Evolutionary conservation across 53 echinoderm and acorn worm genomes (phyloP), one percentile per base, ranked within the genome.

Genomic region (Holothuria leucospilota): DNA sequence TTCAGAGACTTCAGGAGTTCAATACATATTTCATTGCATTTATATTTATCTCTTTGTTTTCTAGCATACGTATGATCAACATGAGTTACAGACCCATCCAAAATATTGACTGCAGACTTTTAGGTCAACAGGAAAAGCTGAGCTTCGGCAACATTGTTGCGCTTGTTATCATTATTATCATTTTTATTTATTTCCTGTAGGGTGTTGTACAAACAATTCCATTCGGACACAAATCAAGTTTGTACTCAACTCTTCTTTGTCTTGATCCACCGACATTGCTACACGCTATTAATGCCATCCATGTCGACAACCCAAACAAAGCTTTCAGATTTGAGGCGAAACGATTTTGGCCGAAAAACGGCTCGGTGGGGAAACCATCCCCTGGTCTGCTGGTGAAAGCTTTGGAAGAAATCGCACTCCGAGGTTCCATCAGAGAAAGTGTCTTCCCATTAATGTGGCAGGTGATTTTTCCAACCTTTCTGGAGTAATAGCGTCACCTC

Each of bases 391-490:
- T 97, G 23, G 98, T 97, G 6, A 93, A 91, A 63, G 98, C 95
- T 15, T 70, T 97, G 13, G 98, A 97, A 68, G 98, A 97, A 59
- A 86, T 97, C 2, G 93, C 95, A 9, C 89, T 95, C 8, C 85
- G 90, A 42, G 98, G 98, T 6, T 86, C 86, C 12, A 87, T 97
- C 49, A 90, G 93, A 59, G 95, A 95, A 62, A 87, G 93, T 67
- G 74, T 97, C 29, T 90, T 97, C 56, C 98, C 98, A 26, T 84
- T 97, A 51, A 83, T 97, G 10, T 95, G 95, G 85, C 93, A 97
- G 95, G 98, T 96, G 61, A 65, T 27, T 26, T n/a, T 11, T 41
- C 34, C 1, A 42, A 41, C 0, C 38, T 20, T 68, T 29, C 23
- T 18, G 18, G 56, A 56, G 16, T 18, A 1, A 56, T 56, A 2